These are phyloP conservation scores for Sisor rabdophorus DNA, from an alignment of 2,113 vertebrate species.

Conservation along the genomic window DNA sequence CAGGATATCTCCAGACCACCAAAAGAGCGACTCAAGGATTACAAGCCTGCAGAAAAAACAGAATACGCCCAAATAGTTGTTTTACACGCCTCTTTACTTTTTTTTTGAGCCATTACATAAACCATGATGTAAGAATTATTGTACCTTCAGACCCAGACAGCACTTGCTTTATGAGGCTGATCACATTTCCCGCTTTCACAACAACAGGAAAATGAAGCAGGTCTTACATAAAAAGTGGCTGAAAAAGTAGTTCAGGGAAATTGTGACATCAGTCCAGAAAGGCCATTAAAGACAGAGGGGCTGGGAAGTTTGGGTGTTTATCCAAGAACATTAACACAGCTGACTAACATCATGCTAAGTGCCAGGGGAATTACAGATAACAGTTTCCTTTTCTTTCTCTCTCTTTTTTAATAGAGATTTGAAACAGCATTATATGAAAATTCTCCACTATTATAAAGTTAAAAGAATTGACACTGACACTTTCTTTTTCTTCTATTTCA, in stretches of 20 bases:
- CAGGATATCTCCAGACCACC: slow-evolving; percentile 26
- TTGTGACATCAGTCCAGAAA: slow-evolving; percentile 28
- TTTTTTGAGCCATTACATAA: slow-evolving; percentile 31
- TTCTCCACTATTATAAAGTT: neutral
- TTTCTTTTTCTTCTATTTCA: slow-evolving; percentile 34
- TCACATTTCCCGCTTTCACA: slow-evolving; percentile 39
- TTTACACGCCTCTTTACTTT: slow-evolving; percentile 7
- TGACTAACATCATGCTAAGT: slow-evolving; percentile 58
- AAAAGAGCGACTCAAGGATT: slow-evolving; percentile 4
- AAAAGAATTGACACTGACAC: neutral
- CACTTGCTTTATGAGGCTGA: slow-evolving; percentile 24
- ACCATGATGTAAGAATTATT: slow-evolving; percentile 20
- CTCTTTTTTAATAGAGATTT: neutral
- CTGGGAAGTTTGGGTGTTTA: slow-evolving; percentile 23
- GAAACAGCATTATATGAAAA: neutral
- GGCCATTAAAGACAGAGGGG: neutral
- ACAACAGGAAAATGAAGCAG: slow-evolving; percentile 41
- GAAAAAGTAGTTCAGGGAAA: slow-evolving; percentile 17
- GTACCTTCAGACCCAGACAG: slow-evolving; percentile 5
- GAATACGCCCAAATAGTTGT: neutral
- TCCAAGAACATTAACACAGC: slow-evolving; percentile 53
- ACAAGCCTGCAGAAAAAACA: slow-evolving; percentile 1
- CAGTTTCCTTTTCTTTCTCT: slow-evolving; percentile 19
- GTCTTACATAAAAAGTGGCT: slow-evolving; percentile 9
- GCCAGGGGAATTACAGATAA: slow-evolving; percentile 24